Percentiles rank a stretch among this genome's conserved stretches.
Conservation (phyloP, 2,888 invertebrate species). For the Lordiphosa andalusiaca region DNA sequence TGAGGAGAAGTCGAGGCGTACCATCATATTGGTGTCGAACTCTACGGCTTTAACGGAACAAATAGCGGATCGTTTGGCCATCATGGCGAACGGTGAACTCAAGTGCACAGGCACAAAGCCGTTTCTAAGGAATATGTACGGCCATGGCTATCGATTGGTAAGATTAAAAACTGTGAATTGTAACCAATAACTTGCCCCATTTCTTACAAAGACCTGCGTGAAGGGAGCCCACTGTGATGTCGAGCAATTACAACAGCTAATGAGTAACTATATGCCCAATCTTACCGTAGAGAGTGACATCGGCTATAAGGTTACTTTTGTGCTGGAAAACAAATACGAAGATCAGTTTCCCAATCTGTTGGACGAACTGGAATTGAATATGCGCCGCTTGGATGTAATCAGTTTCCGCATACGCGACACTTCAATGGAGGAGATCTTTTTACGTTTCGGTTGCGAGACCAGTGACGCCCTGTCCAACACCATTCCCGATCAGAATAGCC, state of each 20-base stretch:
- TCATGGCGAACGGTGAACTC: conserved; percentile 89
- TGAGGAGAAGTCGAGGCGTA: conserved; percentile 85
- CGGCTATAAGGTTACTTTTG: conserved; percentile 89
- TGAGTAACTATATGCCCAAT: conserved; percentile 84
- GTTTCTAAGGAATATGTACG: conserved; percentile 90
- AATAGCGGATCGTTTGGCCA: conserved; percentile 90
- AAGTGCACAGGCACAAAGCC: conserved; percentile 90
- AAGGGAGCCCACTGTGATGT: conserved; percentile 86
- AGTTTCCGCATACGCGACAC: conserved; percentile 91
- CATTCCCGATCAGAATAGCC: neutral
- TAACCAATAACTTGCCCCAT: too few relatives aligned
- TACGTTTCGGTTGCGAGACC: conserved; percentile 80
- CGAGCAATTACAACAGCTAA: conserved; percentile 85
- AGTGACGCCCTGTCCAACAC: conserved; percentile 17
- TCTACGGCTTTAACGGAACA: conserved; percentile 93
- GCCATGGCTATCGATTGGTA: conserved; percentile 90
- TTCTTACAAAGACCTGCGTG: conserved; percentile 83
- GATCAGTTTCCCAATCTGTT: conserved; percentile 85
- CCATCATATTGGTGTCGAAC: conserved; percentile 90
- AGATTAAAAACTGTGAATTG: neutral
- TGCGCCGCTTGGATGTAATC: conserved; percentile 83
- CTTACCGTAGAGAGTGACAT: conserved; percentile 88
- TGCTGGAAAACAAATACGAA: conserved; percentile 88
- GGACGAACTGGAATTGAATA: conserved; percentile 83
- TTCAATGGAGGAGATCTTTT: conserved; percentile 92